These are phyloP conservation scores for Apostichopus japonicus DNA, from an alignment of 35 echinoderm and acorn worm genomes.

Conservation along the genomic window DNA sequence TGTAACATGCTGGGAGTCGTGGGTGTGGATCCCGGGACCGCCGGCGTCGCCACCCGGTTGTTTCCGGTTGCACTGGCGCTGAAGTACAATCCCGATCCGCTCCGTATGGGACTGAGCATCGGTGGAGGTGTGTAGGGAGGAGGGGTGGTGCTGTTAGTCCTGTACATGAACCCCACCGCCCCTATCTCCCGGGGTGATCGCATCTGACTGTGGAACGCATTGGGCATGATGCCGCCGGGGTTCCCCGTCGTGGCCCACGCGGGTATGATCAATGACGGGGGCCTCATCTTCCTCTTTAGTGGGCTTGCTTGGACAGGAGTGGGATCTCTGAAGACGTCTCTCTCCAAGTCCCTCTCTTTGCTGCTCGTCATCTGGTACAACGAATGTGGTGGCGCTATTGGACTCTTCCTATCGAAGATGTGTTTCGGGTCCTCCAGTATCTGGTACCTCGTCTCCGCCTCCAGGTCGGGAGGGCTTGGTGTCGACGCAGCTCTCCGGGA, in stretches of 20 bases:
- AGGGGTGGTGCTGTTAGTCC: conserved; percentile 74
- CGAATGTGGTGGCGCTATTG: neutral
- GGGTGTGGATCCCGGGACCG: conserved; percentile 61
- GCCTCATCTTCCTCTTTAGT: conserved; percentile 81
- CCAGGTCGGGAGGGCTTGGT: conserved; percentile 74
- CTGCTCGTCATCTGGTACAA: neutral
- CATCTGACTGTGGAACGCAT: conserved; percentile 96
- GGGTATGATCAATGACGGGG: conserved; percentile 87
- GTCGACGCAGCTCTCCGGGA: conserved; percentile 30
- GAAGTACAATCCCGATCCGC: conserved; percentile 97
- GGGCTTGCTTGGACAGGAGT: conserved; percentile 71
- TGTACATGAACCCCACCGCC: conserved; percentile 43
- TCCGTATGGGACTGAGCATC: conserved; percentile 96
- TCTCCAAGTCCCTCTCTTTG: conserved; percentile 12
- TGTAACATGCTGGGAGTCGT: conserved; percentile 93
- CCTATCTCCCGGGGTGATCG: conserved; percentile 94
- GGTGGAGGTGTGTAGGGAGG: conserved; percentile 98
- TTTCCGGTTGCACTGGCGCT: conserved; percentile 64
- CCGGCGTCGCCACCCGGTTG: conserved; percentile 42
- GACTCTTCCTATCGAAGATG: neutral
- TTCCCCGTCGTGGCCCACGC: conserved; percentile 84
- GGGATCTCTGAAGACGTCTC: conserved; percentile 72
- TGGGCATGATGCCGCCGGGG: conserved; percentile 74
- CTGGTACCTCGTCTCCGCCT: conserved; percentile 46
- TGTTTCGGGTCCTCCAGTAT: neutral